Conservation (phyloP, 2,888 invertebrate genomes). For the Reticulitermes lucifugus region DNA sequence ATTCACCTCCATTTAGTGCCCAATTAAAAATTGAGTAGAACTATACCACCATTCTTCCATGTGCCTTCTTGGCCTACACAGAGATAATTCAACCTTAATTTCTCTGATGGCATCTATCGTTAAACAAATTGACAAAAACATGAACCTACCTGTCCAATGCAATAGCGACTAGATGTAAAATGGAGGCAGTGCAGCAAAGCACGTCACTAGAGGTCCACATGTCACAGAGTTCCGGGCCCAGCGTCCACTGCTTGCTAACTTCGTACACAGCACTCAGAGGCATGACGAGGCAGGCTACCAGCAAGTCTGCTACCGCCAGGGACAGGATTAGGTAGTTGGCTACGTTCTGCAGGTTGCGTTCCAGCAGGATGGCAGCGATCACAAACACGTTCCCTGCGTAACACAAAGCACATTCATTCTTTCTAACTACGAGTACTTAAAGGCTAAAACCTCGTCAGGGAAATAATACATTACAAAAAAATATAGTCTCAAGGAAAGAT, state of each 20-base stretch:
- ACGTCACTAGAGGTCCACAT: conserved; percentile 96
- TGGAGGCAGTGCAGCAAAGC: conserved; percentile 88
- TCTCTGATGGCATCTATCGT: no score
- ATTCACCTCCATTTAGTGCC: no score
- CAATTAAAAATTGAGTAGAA: no score
- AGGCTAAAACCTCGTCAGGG: no score
- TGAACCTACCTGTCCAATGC: conserved; percentile 78
- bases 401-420: neutral
- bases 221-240: conserved; percentile 90
- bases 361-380: conserved; percentile 90
- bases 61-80: no score
- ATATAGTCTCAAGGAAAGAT: no score
- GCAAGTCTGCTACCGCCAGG: conserved; percentile 90
- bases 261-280: conserved; percentile 80
- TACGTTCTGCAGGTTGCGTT: conserved; percentile 87
- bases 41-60: no score
- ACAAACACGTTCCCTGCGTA: conserved; percentile 91
- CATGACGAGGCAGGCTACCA: conserved; percentile 88
- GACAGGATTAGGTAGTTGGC: conserved; percentile 92
- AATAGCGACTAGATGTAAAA: conserved; percentile 84
- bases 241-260: conserved; percentile 83
- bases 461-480: no score
- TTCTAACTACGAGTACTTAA: no score
- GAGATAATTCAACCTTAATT: no score
- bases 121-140: no score